Evolutionary conservation across 2,888 invertebrate genomes (phyloP), one percentile per base, ranked within the genome.

Genomic region (Caenorhabditis auriculariae): DNA sequence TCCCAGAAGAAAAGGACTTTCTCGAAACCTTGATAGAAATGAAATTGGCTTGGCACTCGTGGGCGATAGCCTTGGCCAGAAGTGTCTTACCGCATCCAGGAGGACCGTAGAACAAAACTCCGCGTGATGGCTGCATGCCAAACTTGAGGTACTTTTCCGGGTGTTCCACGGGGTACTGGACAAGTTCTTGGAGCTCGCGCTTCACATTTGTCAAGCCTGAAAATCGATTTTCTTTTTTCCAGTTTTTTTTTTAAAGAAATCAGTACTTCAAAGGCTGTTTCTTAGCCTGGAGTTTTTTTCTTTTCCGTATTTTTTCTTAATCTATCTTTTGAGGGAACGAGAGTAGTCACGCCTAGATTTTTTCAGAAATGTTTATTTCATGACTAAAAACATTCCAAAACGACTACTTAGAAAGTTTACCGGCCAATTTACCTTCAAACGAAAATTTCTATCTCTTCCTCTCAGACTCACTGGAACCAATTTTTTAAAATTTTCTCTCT

Each of bases 71-170:
- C 72, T 85, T 85, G 37, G 85, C 85, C 61, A 85, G 73, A 53
- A 86, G 75, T 27, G 95, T 95, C 85, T 94, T 94, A 88, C 93
- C 93, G 50, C 79, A 81, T 72, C 94, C 96, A 17, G 96, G 96
- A 52, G 96, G 96, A 0, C 98, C 98, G 82, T 98, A 98, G 86
- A 98, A 99, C 28, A 76, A 69, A 21, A 77, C 76, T 49, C 98
- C 98, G 74, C 96, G 89, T 3, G 94, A 94, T 9, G 98, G 98
- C 83, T 96, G 95, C 98, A 99, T 98, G 78, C 98, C 98, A 82
- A 98, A 98, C 87, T 98, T 98, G 81, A 96, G 88, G 87, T 96
- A 99, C 86, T 98, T 96, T 84, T 98, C 98, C 1, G 98, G 98
- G 87, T 98, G 96, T 83, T 98, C 96, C 53, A 99, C 96, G 7